Conservation (phyloP, 2,888 invertebrate genomes). For the Synergus umbraculus region DNA sequence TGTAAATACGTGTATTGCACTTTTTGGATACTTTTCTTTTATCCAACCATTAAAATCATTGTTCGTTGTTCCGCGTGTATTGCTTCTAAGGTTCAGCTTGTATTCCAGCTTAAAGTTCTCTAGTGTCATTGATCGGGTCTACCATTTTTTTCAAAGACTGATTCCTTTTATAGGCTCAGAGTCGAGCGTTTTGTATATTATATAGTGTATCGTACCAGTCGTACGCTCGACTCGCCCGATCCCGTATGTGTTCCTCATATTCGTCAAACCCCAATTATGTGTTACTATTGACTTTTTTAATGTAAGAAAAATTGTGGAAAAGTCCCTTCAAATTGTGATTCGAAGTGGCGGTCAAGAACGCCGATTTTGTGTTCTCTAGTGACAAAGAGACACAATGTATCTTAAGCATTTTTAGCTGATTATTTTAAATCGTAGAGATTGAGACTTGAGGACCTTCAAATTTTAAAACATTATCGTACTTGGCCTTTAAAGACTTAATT, state of each 20-base stretch:
- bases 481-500: neutral
- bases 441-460: neutral
- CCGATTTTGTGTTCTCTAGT: neutral
- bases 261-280: neutral
- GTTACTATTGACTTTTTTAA: neutral
- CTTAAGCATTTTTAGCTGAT: neutral
- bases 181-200: slow-evolving; percentile 46
- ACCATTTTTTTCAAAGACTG: slow-evolving; percentile 67
- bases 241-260: slow-evolving; percentile 2
- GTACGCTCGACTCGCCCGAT: slow-evolving; percentile 33
- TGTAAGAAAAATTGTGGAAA: neutral
- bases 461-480: neutral
- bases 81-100: slow-evolving; percentile 14
- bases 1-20: slow-evolving; percentile 35
- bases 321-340: slow-evolving; percentile 12
- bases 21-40: neutral
- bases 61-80: slow-evolving; percentile 27
- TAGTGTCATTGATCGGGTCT: slow-evolving; percentile 36
- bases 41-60: slow-evolving; percentile 17
- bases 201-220: slow-evolving; percentile 23
- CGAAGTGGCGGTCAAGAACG: slow-evolving; percentile 6
- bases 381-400: neutral
- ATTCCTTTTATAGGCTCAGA: slow-evolving; percentile 59
- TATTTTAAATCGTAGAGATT: slow-evolving; percentile 10
- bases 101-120: slow-evolving; percentile 17